Evolutionary conservation across 2,797 vertebrate genomes (phyloP).

Genomic region (Hyperoplus lanceolatus): DNA sequence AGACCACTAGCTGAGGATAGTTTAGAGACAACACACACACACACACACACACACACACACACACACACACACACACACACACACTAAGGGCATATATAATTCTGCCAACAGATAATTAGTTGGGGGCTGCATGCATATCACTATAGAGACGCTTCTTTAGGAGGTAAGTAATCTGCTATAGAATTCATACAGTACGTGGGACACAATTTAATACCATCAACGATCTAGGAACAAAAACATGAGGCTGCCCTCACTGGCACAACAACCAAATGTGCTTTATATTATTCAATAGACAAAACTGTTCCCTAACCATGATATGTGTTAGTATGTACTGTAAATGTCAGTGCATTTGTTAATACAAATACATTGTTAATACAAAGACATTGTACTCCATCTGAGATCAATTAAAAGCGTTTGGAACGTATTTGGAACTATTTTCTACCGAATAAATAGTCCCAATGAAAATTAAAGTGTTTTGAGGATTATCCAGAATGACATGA

Average conservation of each 20-base stretch:
- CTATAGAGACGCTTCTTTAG: slow-evolving; percentile 37
- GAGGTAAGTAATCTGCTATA: slow-evolving; percentile 11
- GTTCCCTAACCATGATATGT: background rate
- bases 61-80: slow-evolving; percentile 20
- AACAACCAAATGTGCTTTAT: slow-evolving; percentile 11
- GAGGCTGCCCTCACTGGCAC: slow-evolving; percentile 8
- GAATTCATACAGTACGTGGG: slow-evolving; percentile 31
- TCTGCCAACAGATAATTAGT: slow-evolving; percentile 47
- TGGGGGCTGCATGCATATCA: background rate
- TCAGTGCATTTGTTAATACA: background rate
- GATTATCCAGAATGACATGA: background rate
- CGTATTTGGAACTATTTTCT: background rate
- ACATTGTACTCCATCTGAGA: background rate
- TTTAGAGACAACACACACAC: slow-evolving; percentile 31
- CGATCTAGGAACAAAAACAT: slow-evolving; percentile 15
- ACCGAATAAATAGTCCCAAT: background rate
- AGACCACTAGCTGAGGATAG: slow-evolving; percentile 47
- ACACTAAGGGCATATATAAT: slow-evolving; percentile 45
- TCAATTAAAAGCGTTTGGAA: background rate
- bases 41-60: slow-evolving; percentile 31
- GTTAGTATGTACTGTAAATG: background rate
- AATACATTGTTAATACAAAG: slow-evolving; percentile 12
- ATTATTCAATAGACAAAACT: slow-evolving; percentile 9
- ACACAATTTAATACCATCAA: slow-evolving; percentile 7
- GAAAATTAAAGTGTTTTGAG: background rate